These are phyloP conservation scores for Bemisia tabaci DNA, from an alignment of 1,140 invertebrate species.

Conservation along the genomic window DNA sequence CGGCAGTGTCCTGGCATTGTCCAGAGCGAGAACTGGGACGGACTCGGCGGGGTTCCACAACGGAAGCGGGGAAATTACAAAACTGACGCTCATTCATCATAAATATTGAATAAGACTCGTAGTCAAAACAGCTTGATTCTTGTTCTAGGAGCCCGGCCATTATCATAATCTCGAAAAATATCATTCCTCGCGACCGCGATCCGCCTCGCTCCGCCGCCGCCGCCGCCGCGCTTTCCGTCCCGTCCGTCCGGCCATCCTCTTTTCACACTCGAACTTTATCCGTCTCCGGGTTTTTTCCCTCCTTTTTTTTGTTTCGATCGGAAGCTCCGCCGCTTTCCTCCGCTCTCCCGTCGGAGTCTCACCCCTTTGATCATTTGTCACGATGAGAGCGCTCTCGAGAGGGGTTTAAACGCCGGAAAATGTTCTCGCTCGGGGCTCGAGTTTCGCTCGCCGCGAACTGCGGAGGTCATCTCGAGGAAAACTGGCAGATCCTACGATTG, in stretches of 20 bases:
- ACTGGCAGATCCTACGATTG: no score
- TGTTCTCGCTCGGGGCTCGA: no score
- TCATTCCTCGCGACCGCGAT: neutral
- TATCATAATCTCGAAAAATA: neutral
- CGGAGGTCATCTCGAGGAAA: no score
- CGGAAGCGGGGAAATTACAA: neutral
- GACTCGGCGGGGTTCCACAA: neutral
- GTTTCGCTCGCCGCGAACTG: no score
- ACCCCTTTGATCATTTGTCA: neutral
- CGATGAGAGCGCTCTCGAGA: no score
- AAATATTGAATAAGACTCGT: neutral
- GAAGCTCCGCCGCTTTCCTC: neutral
- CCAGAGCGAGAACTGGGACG: neutral
- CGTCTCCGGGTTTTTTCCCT: neutral
- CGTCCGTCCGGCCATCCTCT: neutral
- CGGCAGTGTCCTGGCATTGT: neutral
- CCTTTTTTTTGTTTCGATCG: neutral
- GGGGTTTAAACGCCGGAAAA: no score
- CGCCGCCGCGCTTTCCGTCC: neutral
- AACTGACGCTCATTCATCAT: neutral
- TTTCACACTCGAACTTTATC: neutral
- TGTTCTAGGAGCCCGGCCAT: neutral
- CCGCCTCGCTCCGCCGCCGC: neutral
- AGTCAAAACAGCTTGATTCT: neutral
- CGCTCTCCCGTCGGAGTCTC: neutral